These are phyloP conservation scores for Dromiciops gliroides DNA, from an alignment of 2,113 vertebrate species.

Conservation along the genomic window DNA sequence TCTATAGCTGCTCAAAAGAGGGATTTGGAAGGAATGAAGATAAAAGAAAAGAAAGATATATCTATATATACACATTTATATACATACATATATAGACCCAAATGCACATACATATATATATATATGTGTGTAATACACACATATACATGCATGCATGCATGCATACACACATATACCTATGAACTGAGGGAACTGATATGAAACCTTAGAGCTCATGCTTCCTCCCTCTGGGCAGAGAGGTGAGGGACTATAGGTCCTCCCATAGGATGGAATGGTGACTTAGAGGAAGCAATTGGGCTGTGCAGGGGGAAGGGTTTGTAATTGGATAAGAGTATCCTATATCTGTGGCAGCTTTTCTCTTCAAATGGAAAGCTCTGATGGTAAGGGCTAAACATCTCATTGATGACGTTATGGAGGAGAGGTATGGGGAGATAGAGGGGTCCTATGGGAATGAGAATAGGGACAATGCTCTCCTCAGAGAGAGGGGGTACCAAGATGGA, in stretches of 20 bases:
- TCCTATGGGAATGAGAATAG: not conserved
- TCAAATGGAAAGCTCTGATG: not conserved
- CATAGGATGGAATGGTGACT: not conserved
- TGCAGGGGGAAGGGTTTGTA: not conserved
- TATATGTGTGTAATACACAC: too few relatives aligned
- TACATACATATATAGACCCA: too few relatives aligned
- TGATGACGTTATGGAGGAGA: not conserved
- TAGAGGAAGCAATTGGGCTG: not conserved
- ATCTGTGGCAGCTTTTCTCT: not conserved
- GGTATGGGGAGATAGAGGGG: not conserved
- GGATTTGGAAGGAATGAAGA: too few relatives aligned
- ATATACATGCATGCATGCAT: too few relatives aligned
- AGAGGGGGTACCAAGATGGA: not conserved
- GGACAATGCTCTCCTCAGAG: not conserved
- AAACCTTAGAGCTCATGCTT: not conserved
- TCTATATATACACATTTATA: too few relatives aligned
- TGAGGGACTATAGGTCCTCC: not conserved
- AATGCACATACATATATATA: too few relatives aligned
- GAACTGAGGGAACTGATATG: not conserved
- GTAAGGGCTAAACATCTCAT: not conserved
- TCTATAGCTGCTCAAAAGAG: too few relatives aligned
- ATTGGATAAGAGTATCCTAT: not conserved
- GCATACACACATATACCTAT: too few relatives aligned
- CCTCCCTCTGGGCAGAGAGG: not conserved
- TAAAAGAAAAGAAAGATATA: too few relatives aligned